phyloP scores from a whole-genome alignment of 2,113 vertebrate species.

The Lepus timidus region DNA sequence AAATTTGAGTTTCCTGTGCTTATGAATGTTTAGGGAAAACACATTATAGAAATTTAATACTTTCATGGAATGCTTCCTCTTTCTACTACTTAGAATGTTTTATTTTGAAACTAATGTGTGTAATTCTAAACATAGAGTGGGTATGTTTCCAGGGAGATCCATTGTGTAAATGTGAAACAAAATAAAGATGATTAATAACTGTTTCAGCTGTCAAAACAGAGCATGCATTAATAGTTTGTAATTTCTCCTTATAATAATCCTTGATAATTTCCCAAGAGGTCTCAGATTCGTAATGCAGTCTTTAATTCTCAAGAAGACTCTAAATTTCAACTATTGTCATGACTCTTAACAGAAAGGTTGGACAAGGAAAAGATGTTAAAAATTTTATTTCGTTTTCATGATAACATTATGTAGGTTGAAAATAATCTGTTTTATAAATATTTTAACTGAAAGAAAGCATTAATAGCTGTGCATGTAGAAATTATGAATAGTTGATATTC shows the following conservation, averaged over 20 bases:
- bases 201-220: constrained; percentile 60
- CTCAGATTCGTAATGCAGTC: constrained; percentile 38
- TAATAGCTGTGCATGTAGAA: background rate
- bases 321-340: constrained; percentile 20
- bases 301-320: constrained; percentile 53
- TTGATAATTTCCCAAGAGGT: constrained; percentile 67
- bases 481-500: background rate
- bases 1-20: background rate
- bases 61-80: background rate
- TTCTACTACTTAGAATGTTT: background rate
- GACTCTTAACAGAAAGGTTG: background rate
- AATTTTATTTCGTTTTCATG: constrained; percentile 47
- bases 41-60: constrained; percentile 5
- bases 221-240: constrained; percentile 19
- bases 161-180: constrained; percentile 30
- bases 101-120: constrained; percentile 24
- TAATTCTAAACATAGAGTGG: constrained; percentile 26
- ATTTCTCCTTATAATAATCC: constrained; percentile 39
- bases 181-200: constrained; percentile 30
- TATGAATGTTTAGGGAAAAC: background rate
- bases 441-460: background rate
- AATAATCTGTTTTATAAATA: background rate
- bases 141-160: background rate
- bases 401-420: background rate
- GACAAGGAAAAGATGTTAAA: constrained; percentile 14